Evolutionary conservation across 2,888 invertebrate species (phyloP), one percentile per base, ranked within the genome.

Genomic region (Ochlodes sylvanus): DNA sequence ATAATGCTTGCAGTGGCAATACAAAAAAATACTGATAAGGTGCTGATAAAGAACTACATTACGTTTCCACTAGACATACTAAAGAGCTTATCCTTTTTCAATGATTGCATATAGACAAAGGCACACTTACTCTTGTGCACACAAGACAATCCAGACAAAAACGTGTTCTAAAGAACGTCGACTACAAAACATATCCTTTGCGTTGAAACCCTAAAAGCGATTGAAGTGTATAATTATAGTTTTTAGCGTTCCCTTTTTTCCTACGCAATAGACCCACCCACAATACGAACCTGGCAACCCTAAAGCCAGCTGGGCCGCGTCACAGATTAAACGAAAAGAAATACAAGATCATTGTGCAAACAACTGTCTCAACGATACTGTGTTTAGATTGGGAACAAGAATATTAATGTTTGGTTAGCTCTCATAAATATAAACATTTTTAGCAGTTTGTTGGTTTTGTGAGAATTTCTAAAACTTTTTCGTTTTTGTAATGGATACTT

Each of bases 321-420:
- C 87, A 85, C 78, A 81, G 79, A 80, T 80, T 78, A 80, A 77
- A 85, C 81, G 42, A 60, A 68, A 68, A 76, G 74, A 77, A 76
- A 78, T 72, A 85, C 82, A 82, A 79, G 79, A 83, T 83, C 81
- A 79, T 80, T 86, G 81, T 79, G 82, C 85, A 88, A 88, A 88
- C 88, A 86, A 84, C 84, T 82, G 80, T 82, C 80, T 75, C 78
- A 76, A 78, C 79, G 78, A 78, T 76, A 79, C 75, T 56, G 71
- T 80, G 82, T 81, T 83, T 81, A 72, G 78, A 76, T 79, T 62
- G 76, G 78, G 76, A 79, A 79, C 76, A 72, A 75, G 76, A 78
- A 77, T 76, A 77, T 79, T 80, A 78, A 77, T 81, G 81, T 85
- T 85, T 83, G 81, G 77, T 79, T 79, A 80, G 75, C 77, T 79